Conservation (phyloP, 1,140 invertebrate genomes). For the Drosophila sulfurigaster region DNA sequence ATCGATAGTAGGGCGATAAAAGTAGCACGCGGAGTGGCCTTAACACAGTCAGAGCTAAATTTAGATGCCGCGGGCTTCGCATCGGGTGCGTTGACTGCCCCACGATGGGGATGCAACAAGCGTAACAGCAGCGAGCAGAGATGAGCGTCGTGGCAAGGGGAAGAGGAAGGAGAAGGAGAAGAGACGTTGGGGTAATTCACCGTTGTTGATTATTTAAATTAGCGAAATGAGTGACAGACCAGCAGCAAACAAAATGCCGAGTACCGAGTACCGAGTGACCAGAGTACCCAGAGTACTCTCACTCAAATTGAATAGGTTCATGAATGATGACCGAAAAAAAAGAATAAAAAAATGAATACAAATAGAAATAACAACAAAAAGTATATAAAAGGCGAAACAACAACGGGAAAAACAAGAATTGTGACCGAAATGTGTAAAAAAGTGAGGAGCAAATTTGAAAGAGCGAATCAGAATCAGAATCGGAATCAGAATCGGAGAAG, state of each 20-base stretch:
- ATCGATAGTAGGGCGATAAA: not conserved
- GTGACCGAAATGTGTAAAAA: not conserved
- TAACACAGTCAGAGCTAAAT: conserved; percentile 19
- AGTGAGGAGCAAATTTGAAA: conserved; percentile 2
- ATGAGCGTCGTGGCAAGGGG: too few relatives aligned
- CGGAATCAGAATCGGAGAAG: too few relatives aligned
- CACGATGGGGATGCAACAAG: conserved; percentile 8
- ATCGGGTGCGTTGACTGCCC: conserved; percentile 42
- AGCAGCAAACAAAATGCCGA: conserved; percentile 12
- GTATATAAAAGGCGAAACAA: conserved; percentile 6
- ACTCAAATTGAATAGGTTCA: conserved; percentile 75
- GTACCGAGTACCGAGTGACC: not conserved
- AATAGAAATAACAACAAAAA: not conserved
- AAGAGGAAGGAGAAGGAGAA: not conserved
- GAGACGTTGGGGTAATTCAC: conserved; percentile 58
- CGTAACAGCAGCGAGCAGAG: not conserved
- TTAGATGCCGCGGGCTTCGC: conserved; percentile 17
- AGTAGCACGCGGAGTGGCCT: not conserved
- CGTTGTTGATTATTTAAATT: conserved; percentile 78
- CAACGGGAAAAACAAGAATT: not conserved
- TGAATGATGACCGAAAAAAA: conserved; percentile 67
- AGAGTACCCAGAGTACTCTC: conserved; percentile 12
- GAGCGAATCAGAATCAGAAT: not conserved
- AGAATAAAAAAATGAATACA: conserved; percentile 21
- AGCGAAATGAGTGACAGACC: conserved; percentile 76